Conservation (phyloP, 2,797 vertebrate species). For the Sebastes vulpes region DNA sequence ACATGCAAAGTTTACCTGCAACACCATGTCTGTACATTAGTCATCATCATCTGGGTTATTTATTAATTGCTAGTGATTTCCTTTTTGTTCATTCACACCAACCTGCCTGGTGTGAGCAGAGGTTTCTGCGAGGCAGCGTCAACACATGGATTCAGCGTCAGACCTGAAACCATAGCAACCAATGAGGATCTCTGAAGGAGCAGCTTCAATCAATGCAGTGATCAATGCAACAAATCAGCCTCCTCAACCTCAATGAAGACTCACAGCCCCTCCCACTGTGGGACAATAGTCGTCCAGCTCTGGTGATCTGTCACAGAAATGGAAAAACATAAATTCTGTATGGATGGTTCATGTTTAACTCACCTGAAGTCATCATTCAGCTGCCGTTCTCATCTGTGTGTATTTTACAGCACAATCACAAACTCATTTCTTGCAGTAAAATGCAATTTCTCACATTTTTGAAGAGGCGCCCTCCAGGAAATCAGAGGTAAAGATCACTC, state of each 20-base stretch:
- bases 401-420: not conserved
- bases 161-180: constrained; percentile 58
- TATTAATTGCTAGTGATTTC: not conserved
- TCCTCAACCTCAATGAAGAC: constrained; percentile 18
- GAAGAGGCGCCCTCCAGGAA: not conserved
- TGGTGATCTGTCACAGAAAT: not conserved
- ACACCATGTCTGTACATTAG: not conserved
- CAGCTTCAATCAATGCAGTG: constrained; percentile 33
- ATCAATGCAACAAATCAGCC: constrained; percentile 46
- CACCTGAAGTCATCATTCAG: not conserved
- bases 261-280: not conserved
- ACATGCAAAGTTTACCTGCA: not conserved
- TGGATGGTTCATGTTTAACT: constrained; percentile 2
- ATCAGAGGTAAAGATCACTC: constrained; percentile 1
- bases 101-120: constrained; percentile 12
- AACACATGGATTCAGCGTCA: constrained; percentile 19
- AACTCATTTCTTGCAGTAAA: not conserved
- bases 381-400: not conserved
- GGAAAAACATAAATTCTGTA: not conserved
- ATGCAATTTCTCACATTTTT: constrained; percentile 2
- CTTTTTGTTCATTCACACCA: not conserved
- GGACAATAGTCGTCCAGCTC: not conserved
- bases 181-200: not conserved
- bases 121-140: not conserved
- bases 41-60: not conserved